phyloP scores from a whole-genome alignment of 2,888 invertebrate species.

The Balanococcus diminutus region DNA sequence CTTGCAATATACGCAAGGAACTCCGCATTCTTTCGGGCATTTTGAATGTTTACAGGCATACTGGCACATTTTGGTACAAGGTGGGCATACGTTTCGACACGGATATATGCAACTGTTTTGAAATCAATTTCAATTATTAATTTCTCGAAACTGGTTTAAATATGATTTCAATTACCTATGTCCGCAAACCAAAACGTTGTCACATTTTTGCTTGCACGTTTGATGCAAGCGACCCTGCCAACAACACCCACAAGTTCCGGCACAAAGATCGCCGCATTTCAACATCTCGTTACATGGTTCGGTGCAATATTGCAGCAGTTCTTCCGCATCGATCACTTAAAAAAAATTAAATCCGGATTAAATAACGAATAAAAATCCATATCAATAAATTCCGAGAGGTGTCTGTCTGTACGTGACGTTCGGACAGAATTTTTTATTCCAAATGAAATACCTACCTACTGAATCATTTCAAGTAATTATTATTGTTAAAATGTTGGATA shows the following conservation, averaged over 20 bases:
- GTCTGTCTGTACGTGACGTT: too few species aligned
- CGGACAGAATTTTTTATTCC: too few species aligned
- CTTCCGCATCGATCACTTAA: constrained; percentile 56
- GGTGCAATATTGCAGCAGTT: constrained; percentile 62
- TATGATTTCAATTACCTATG: constrained; percentile 63
- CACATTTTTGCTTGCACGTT: constrained; percentile 67
- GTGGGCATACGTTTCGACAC: constrained; percentile 67
- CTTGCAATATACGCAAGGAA: constrained; percentile 62
- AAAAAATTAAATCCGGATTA: too few species aligned
- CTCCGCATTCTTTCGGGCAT: constrained; percentile 64
- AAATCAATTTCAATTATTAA: neutral
- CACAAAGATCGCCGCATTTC: constrained; percentile 65
- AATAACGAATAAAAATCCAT: too few species aligned
- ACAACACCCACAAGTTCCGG: constrained; percentile 67
- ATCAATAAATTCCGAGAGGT: too few species aligned
- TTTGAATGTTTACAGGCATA: constrained; percentile 66
- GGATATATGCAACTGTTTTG: constrained; percentile 65
- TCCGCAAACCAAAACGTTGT: constrained; percentile 68
- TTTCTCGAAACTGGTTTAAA: neutral
- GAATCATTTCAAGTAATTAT: too few species aligned
- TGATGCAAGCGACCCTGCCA: constrained; percentile 68
- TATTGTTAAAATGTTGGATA: too few species aligned
- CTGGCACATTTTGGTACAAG: constrained; percentile 65
- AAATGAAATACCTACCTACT: too few species aligned
- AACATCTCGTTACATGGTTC: constrained; percentile 63